Evolutionary conservation across 2,888 invertebrate genomes (phyloP).

Genomic region (Proisotoma minuta): DNA sequence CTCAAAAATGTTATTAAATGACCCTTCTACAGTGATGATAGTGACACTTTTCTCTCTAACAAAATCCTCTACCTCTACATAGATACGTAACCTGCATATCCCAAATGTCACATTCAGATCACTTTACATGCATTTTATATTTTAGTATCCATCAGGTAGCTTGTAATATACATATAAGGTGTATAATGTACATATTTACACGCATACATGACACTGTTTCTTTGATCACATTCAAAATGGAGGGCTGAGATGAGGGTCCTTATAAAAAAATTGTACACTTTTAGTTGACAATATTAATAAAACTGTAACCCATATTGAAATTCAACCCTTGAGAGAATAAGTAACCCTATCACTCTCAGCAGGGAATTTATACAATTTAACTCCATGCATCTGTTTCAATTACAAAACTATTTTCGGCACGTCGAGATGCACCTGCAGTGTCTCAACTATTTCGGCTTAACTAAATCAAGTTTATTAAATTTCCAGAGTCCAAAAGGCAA

Average conservation of each 20-base stretch:
- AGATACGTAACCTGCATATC: too few species aligned
- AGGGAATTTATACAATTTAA: neutral
- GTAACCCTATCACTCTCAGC: neutral
- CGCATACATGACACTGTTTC: too few species aligned
- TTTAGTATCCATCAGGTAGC: too few species aligned
- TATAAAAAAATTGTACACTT: too few species aligned
- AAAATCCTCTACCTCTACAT: too few species aligned
- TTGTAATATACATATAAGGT: too few species aligned
- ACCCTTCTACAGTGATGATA: neutral
- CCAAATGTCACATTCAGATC: too few species aligned
- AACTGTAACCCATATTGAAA: neutral
- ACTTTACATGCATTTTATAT: too few species aligned
- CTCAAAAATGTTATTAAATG: neutral
- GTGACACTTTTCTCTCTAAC: conserved; percentile 2
- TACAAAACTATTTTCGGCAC: neutral
- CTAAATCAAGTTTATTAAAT: neutral
- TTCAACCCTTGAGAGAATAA: conserved; percentile 1
- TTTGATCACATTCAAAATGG: too few species aligned
- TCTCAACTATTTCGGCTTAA: neutral
- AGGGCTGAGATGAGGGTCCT: too few species aligned
- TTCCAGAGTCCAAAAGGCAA: conserved; percentile 44
- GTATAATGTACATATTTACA: too few species aligned
- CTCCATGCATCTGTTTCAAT: neutral
- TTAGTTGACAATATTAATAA: too few species aligned
- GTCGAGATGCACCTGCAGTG: neutral